A percentile compares a stretch with the other conserved stretches of the same genome.
phyloP scores from a whole-genome alignment of 1,140 invertebrate genomes.

The Physella acuta region DNA sequence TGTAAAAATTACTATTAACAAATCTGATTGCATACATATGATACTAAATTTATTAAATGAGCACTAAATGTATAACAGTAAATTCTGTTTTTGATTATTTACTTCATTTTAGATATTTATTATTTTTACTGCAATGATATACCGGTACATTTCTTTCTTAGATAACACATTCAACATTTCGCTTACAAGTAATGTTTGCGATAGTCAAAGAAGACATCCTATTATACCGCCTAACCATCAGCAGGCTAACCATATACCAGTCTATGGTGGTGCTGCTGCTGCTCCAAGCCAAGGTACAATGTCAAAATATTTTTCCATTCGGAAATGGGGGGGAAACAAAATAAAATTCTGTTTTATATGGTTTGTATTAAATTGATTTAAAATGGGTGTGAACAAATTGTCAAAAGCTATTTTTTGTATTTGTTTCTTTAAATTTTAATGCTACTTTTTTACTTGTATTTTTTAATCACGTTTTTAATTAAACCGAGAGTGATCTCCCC shows the following conservation, averaged over 20 bases:
- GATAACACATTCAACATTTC: not conserved
- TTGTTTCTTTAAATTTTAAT: too few species aligned
- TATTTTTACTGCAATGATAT: not conserved
- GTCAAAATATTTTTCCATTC: not conserved
- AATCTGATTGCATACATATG: too few species aligned
- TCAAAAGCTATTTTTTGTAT: too few species aligned
- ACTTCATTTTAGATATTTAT: not conserved
- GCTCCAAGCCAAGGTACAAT: not conserved
- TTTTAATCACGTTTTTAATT: too few species aligned
- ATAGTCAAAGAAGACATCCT: not conserved
- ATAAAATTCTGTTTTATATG: not conserved
- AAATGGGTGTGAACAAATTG: too few species aligned
- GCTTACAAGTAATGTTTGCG: not conserved
- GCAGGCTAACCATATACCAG: not conserved
- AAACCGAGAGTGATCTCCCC: too few species aligned
- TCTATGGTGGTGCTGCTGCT: not conserved
- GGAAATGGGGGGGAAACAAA: not conserved
- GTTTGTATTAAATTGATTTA: too few species aligned
- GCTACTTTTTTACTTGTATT: too few species aligned
- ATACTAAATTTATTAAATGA: too few species aligned
- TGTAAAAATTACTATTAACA: too few species aligned
- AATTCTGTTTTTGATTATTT: too few species aligned
- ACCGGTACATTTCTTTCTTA: not conserved
- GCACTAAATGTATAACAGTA: too few species aligned
- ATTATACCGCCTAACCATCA: not conserved